These are phyloP conservation scores for Notodonta dromedarius DNA, from an alignment of 2,888 invertebrate species.

Conservation along the genomic window DNA sequence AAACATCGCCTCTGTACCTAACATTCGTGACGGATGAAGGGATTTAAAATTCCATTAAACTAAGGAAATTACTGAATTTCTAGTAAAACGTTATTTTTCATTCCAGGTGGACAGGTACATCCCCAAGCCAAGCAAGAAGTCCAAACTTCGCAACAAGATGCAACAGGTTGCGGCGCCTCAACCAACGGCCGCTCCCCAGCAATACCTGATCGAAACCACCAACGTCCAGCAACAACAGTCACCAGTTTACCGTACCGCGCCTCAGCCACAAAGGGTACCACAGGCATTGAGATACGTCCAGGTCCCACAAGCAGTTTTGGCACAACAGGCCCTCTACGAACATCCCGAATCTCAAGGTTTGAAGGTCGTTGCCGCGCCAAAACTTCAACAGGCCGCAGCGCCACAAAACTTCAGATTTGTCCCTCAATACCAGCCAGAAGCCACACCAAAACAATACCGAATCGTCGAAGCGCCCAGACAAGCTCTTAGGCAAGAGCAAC, in stretches of 20 bases:
- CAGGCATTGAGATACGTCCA: constrained; percentile 35
- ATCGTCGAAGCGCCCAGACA: constrained; percentile 67
- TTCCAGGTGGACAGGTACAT: constrained; percentile 74
- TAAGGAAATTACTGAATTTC: no score
- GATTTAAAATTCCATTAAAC: no score
- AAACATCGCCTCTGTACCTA: no score
- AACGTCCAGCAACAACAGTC: constrained; percentile 65
- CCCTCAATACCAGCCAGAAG: constrained; percentile 71
- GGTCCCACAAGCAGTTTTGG: constrained; percentile 61
- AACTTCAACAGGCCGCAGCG: constrained; percentile 56
- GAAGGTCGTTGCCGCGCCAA: constrained; percentile 76
- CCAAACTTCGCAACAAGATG: constrained; percentile 69
- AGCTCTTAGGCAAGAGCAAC: constrained; percentile 65
- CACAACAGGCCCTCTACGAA: constrained; percentile 59
- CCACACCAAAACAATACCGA: constrained; percentile 71
- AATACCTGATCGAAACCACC: constrained; percentile 79
- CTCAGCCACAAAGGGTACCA: constrained; percentile 57
- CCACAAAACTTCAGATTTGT: constrained; percentile 62
- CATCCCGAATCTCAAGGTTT: constrained; percentile 73
- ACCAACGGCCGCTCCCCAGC: constrained; percentile 68
- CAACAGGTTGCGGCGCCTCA: constrained; percentile 54
- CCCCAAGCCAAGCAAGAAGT: constrained; percentile 73
- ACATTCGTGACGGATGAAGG: no score
- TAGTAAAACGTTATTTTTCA: background rate
- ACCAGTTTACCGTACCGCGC: constrained; percentile 51